Percentiles rank a stretch among this genome's conserved stretches.
phyloP scores from a whole-genome alignment of 2,888 invertebrate species.

The Drosophila anceps region DNA sequence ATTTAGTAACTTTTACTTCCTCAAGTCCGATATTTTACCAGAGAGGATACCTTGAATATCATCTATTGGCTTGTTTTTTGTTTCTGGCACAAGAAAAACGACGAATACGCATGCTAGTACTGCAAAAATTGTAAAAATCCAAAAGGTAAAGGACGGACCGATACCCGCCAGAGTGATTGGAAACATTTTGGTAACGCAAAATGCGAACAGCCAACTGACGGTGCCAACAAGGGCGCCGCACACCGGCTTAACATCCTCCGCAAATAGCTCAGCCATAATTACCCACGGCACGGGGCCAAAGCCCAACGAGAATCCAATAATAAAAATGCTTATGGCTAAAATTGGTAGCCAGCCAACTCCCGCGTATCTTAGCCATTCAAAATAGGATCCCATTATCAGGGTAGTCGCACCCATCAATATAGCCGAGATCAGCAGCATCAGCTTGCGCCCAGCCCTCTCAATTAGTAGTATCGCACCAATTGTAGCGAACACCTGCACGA shows the following conservation, averaged over 20 bases:
- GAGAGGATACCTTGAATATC: constrained; percentile 69
- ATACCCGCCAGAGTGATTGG: constrained; percentile 86
- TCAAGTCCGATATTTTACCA: neutral
- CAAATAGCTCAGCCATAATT: constrained; percentile 91
- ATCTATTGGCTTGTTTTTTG: constrained; percentile 81
- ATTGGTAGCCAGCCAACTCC: constrained; percentile 90
- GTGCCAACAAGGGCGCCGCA: constrained; percentile 92
- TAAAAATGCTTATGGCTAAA: constrained; percentile 89
- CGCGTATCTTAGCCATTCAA: constrained; percentile 79
- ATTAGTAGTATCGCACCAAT: constrained; percentile 90
- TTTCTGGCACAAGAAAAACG: constrained; percentile 87
- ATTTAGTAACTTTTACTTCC: too few relatives aligned
- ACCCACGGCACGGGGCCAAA: constrained; percentile 93
- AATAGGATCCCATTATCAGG: constrained; percentile 89
- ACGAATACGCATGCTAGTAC: constrained; percentile 88
- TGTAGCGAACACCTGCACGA: constrained; percentile 89
- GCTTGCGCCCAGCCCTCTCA: constrained; percentile 91
- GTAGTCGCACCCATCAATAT: constrained; percentile 89
- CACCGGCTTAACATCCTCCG: constrained; percentile 90
- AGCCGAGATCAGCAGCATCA: constrained; percentile 90
- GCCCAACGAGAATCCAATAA: constrained; percentile 91
- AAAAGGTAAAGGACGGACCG: constrained; percentile 88
- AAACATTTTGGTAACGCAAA: constrained; percentile 91
- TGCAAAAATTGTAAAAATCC: constrained; percentile 89
- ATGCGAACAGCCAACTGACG: constrained; percentile 92